Percentiles rank a stretch among this genome's conserved stretches.
These are phyloP conservation scores for Kryphioiulus occultus DNA, from an alignment of 2,888 invertebrate species.

Conservation along the genomic window DNA sequence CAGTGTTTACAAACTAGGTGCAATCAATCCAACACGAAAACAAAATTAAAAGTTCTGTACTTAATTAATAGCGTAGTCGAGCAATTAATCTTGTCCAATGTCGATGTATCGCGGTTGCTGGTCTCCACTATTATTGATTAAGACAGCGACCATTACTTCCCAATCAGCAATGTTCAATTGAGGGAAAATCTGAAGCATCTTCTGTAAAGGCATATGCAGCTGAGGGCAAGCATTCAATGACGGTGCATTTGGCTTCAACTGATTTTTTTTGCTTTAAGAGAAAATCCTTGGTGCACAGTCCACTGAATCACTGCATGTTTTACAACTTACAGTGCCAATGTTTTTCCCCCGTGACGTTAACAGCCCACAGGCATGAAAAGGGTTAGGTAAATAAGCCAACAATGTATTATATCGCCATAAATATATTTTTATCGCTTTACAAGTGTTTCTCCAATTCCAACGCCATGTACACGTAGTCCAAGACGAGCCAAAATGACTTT, in stretches of 20 bases:
- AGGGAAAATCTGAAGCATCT: neutral
- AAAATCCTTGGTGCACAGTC: no score
- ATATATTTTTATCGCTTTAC: no score
- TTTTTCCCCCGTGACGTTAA: no score
- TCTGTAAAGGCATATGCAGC: neutral
- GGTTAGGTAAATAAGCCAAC: no score
- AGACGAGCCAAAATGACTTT: no score
- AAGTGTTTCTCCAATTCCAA: no score
- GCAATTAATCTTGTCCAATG: constrained; percentile 5
- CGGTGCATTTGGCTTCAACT: neutral
- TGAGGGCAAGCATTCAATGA: neutral
- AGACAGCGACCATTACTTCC: neutral
- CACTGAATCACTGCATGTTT: no score
- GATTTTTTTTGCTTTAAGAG: no score
- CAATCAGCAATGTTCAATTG: neutral
- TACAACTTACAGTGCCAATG: no score
- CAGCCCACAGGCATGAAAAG: no score
- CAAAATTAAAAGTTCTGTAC: neutral
- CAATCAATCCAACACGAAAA: constrained; percentile 5
- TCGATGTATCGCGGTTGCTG: neutral
- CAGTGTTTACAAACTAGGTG: neutral
- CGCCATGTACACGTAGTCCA: no score
- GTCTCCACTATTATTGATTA: neutral
- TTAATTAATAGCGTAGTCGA: neutral
- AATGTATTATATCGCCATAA: no score